phyloP scores from a whole-genome alignment of 2,113 vertebrate species.

The Henicopernis longicauda region DNA sequence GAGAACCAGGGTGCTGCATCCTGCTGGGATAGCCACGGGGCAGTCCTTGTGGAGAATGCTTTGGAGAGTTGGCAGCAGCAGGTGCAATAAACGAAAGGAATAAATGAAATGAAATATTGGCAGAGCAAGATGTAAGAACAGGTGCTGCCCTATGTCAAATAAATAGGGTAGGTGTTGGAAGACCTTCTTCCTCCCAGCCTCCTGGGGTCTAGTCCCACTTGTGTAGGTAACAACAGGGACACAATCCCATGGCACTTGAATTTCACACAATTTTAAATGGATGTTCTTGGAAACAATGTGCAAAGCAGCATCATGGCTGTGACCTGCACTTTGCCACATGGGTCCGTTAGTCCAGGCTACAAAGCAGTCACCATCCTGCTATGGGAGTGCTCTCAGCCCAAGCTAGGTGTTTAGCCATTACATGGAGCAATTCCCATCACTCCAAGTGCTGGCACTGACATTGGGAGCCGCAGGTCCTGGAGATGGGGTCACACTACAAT shows the following conservation, averaged over 20 bases:
- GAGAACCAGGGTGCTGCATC: background rate
- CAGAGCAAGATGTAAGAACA: background rate
- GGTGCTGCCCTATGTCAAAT: background rate
- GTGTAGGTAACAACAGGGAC: background rate
- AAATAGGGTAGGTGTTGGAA: background rate
- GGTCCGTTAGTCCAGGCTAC: background rate
- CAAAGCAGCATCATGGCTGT: background rate
- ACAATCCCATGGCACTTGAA: background rate
- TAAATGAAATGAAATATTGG: background rate
- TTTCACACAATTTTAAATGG: background rate
- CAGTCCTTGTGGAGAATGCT: background rate
- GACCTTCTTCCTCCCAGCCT: background rate
- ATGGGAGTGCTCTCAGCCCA: background rate
- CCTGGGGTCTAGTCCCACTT: background rate
- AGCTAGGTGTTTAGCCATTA: background rate
- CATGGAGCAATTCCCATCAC: background rate
- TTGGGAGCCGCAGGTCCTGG: background rate
- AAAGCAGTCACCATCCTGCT: background rate
- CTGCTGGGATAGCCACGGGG: background rate
- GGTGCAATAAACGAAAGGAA: background rate
- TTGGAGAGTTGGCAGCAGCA: background rate
- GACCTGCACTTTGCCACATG: background rate
- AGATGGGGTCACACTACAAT: background rate
- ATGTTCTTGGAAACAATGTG: background rate
- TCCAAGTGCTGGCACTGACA: background rate